phyloP scores from a whole-genome alignment of 2,797 vertebrate genomes.

The Neoniphon sammara region DNA sequence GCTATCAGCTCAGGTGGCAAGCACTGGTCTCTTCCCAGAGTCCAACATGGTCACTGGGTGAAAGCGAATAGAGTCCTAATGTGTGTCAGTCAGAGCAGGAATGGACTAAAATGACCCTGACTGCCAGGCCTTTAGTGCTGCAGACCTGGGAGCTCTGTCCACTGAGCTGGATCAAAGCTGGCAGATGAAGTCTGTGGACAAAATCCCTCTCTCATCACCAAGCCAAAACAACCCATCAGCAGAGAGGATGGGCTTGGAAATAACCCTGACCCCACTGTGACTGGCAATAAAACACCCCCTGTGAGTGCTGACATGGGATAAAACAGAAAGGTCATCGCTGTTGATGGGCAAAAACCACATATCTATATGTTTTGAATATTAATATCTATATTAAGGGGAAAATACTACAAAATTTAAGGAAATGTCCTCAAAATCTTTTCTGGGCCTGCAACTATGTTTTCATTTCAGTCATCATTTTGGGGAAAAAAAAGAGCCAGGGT shows the following conservation, averaged over 20 bases:
- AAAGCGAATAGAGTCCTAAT: background rate
- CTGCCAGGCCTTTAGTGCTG: background rate
- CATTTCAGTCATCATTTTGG: too few relatives aligned
- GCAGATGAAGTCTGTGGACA: constrained; percentile 23
- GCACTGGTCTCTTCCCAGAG: background rate
- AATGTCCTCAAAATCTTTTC: too few relatives aligned
- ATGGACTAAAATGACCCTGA: background rate
- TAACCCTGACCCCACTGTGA: constrained; percentile 11
- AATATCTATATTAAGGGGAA: too few relatives aligned
- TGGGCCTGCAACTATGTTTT: too few relatives aligned
- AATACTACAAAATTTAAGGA: too few relatives aligned
- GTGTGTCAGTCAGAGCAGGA: background rate
- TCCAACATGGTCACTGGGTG: background rate
- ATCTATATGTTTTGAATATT: too few relatives aligned
- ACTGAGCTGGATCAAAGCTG: constrained; percentile 17
- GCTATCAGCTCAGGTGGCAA: too few relatives aligned
- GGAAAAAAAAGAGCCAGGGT: too few relatives aligned
- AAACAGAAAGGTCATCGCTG: too few relatives aligned
- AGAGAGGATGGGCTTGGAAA: constrained; percentile 15
- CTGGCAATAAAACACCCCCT: background rate
- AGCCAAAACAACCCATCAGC: constrained; percentile 25
- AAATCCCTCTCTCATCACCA: constrained; percentile 27
- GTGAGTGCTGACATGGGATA: too few relatives aligned
- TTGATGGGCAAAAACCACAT: too few relatives aligned
- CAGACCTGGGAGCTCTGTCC: background rate